Percentiles rank a stretch among this genome's conserved stretches.
Conservation (phyloP, 2,888 invertebrate species). For the Agrochola litura region DNA sequence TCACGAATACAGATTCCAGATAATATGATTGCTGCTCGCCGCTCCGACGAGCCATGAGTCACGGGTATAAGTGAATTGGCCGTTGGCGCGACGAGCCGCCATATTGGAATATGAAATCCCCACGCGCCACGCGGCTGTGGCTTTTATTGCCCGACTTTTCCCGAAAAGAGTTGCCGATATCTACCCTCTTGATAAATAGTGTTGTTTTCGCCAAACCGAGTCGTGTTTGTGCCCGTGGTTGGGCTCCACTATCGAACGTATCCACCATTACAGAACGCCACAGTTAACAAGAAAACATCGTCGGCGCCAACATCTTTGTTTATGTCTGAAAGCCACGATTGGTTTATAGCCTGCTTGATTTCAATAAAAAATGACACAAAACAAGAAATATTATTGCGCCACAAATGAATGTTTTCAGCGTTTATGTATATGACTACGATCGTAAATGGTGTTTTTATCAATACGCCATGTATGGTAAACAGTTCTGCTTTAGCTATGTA, state of each 20-base stretch:
- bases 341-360: slow-evolving; percentile 69
- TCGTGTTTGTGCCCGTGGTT: slow-evolving; percentile 82
- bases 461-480: slow-evolving; percentile 23
- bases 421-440: slow-evolving; percentile 40
- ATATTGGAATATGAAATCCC: slow-evolving; percentile 86
- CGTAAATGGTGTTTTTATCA: slow-evolving; percentile 44
- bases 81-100: slow-evolving; percentile 80
- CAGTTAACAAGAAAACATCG: slow-evolving; percentile 74
- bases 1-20: slow-evolving; percentile 57
- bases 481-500: not conserved
- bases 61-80: slow-evolving; percentile 84
- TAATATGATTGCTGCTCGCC: slow-evolving; percentile 65
- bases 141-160: slow-evolving; percentile 85
- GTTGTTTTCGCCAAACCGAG: slow-evolving; percentile 87
- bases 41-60: slow-evolving; percentile 75
- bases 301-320: slow-evolving; percentile 78
- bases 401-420: slow-evolving; percentile 44
- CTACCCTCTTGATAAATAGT: slow-evolving; percentile 88
- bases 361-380: slow-evolving; percentile 67
- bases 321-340: slow-evolving; percentile 74
- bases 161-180: slow-evolving; percentile 81
- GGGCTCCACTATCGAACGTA: slow-evolving; percentile 66
- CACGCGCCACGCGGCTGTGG: slow-evolving; percentile 77
- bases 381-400: slow-evolving; percentile 61
- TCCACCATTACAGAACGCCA: slow-evolving; percentile 66